Evolutionary conservation across 2,797 vertebrate species (phyloP), one percentile per base, ranked within the genome.

Genomic region (Ptychadena robeensis): DNA sequence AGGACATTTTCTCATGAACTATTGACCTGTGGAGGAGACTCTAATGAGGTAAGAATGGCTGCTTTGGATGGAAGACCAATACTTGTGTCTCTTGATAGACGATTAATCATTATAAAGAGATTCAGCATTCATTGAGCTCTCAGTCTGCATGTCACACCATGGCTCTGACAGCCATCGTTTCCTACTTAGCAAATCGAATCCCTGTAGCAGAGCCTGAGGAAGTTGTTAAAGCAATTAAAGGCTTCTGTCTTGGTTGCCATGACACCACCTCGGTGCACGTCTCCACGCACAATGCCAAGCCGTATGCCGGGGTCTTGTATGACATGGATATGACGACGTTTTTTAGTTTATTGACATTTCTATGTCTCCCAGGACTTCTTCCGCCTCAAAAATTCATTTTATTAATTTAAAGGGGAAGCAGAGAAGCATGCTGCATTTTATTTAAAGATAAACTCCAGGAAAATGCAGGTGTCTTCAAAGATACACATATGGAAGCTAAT

Each of bases 201-300:
- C 89, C 85, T 72, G 88, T 90, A 90, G 89, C 91, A 86, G 0
- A 93, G 87, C 90, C 86, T 89, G 88, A 88, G 93, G 92, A 94
- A 94, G 91, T 92, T 93, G 92, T 94, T 93, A 91, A 90, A 91
- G 92, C 92, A 94, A 93, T 94, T 94, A 94, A 92, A 93, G 90
- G 88, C 89, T 90, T 88, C 90, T 93, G 88, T 91, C 89, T 18
- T 88, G 90, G 94, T 94, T 95, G 92, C 94, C 94, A 94, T 94
- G 94, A 94, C 89, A 94, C 90, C 94, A 89, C 90, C 88, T 92
- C 89, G 88, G 87, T 91, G 87, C 69, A 89, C 88, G 88, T 90
- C 92, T 92, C 87, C 85, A 85, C 86, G 91, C 92, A 90, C 93
- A 92, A 93, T 94, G 94, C 95, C 93, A 94, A 90, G 88, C 87